phyloP scores from a whole-genome alignment of 1,140 invertebrate species.

The Oryctes rhinoceros region DNA sequence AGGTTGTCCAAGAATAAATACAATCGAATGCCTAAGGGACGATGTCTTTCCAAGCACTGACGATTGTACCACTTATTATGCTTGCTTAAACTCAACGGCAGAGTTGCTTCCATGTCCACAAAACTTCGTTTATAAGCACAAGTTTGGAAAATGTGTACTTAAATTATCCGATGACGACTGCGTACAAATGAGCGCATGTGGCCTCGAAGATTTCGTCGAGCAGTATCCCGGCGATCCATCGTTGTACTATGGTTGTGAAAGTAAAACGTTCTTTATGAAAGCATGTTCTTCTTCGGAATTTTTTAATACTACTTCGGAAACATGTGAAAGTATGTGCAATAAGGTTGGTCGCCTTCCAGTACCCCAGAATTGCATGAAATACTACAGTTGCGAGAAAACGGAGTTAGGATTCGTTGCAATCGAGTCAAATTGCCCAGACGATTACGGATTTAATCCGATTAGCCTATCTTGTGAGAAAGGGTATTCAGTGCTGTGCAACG shows the following conservation, averaged over 20 bases:
- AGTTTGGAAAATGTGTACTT: slow-evolving; percentile 40
- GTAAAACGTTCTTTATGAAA: not conserved
- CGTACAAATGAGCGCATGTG: not conserved
- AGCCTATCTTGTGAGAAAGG: slow-evolving; percentile 14
- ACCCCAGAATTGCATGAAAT: slow-evolving; percentile 30
- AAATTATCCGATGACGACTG: slow-evolving; percentile 25
- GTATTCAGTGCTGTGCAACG: slow-evolving; percentile 29
- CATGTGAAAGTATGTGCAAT: not conserved
- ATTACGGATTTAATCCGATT: slow-evolving; percentile 34
- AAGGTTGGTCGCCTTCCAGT: not conserved
- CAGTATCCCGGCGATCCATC: slow-evolving; percentile 32
- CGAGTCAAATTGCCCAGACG: not conserved
- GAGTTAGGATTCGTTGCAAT: not conserved
- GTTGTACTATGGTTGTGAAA: slow-evolving; percentile 35
- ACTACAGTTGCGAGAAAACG: slow-evolving; percentile 2
- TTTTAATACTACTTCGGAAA: not conserved
- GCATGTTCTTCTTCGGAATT: slow-evolving; percentile 20
- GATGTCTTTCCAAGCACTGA: slow-evolving; percentile 27
- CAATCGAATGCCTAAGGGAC: slow-evolving; percentile 21
- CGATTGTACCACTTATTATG: slow-evolving; percentile 30
- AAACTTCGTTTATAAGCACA: slow-evolving; percentile 22
- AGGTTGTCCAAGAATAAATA: slow-evolving; percentile 27
- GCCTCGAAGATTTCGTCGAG: not conserved
- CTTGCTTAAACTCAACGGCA: not conserved
- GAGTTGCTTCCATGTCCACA: slow-evolving; percentile 21